phyloP scores from a whole-genome alignment of 92 coral and sea anemone species.

The Epizoanthus illoricatus region DNA sequence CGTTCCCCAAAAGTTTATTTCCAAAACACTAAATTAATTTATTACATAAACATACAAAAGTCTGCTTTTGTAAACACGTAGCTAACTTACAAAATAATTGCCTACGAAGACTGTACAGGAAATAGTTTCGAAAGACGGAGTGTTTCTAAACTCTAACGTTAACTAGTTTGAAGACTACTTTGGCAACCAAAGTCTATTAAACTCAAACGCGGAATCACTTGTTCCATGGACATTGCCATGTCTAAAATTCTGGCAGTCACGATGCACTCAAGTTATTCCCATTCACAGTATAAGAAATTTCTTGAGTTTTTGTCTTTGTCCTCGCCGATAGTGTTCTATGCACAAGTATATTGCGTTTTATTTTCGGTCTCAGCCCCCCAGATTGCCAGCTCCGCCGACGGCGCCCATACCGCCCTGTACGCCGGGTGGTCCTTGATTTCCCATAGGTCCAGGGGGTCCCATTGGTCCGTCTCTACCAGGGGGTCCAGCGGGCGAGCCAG shows the following conservation, averaged over 20 bases:
- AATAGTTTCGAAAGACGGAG: neutral
- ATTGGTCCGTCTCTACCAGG: conserved; percentile 94
- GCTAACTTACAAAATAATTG: conserved; percentile 17
- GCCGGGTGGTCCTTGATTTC: conserved; percentile 94
- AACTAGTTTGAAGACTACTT: neutral
- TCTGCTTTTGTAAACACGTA: neutral
- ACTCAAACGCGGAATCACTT: neutral
- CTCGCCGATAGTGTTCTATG: neutral
- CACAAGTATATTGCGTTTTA: neutral
- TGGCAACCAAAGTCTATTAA: neutral
- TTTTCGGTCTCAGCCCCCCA: conserved; percentile 48
- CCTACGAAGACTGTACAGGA: conserved; percentile 24
- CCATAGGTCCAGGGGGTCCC: conserved; percentile 98
- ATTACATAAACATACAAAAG: conserved; percentile 14
- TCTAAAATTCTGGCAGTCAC: neutral
- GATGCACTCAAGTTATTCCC: neutral
- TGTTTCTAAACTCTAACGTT: neutral
- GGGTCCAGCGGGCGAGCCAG: conserved; percentile 97
- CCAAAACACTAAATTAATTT: neutral
- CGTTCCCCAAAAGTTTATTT: neutral
- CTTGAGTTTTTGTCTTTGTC: neutral
- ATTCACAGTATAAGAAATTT: neutral
- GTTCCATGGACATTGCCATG: neutral
- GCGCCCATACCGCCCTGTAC: conserved; percentile 83
- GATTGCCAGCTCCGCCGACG: conserved; percentile 67